Conservation (phyloP, 2,888 invertebrate species). For the Drosophila pegasa region DNA sequence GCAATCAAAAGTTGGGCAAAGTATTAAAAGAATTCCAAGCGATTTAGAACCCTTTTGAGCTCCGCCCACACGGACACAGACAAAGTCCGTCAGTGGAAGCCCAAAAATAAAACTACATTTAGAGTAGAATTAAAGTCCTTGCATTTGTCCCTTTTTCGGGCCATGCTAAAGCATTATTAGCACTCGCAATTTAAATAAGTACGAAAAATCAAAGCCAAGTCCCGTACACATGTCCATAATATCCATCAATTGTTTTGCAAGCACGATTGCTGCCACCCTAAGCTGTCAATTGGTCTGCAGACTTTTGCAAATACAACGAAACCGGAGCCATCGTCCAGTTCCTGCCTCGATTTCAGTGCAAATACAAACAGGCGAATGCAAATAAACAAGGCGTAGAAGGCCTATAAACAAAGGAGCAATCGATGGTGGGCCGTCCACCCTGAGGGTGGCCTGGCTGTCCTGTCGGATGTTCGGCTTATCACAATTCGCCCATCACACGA, state of each 20-base stretch:
- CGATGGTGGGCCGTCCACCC: constrained; percentile 37
- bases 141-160: constrained; percentile 26
- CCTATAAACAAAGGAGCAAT: constrained; percentile 77
- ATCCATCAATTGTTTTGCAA: constrained; percentile 60
- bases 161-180: constrained; percentile 58
- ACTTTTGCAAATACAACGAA: constrained; percentile 73
- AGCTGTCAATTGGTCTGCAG: constrained; percentile 74
- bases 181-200: constrained; percentile 53
- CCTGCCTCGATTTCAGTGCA: constrained; percentile 78
- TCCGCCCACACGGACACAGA: not conserved
- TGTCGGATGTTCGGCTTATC: constrained; percentile 69
- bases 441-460: constrained; percentile 2
- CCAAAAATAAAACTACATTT: constrained; percentile 48
- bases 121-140: constrained; percentile 53
- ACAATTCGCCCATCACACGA: constrained; percentile 77
- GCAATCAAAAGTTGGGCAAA: constrained; percentile 34
- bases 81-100: constrained; percentile 4
- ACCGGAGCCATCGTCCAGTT: constrained; percentile 35
- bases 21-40: constrained; percentile 19
- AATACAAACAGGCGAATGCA: constrained; percentile 78
- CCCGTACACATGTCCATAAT: constrained; percentile 53
- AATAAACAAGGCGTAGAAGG: constrained; percentile 73
- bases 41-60: constrained; percentile 36
- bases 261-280: constrained; percentile 30
- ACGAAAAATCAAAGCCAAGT: constrained; percentile 40